Evolutionary conservation across 2,113 vertebrate species (phyloP), one percentile per base, ranked within the genome.

Genomic region (Dicentrarchus labrax): DNA sequence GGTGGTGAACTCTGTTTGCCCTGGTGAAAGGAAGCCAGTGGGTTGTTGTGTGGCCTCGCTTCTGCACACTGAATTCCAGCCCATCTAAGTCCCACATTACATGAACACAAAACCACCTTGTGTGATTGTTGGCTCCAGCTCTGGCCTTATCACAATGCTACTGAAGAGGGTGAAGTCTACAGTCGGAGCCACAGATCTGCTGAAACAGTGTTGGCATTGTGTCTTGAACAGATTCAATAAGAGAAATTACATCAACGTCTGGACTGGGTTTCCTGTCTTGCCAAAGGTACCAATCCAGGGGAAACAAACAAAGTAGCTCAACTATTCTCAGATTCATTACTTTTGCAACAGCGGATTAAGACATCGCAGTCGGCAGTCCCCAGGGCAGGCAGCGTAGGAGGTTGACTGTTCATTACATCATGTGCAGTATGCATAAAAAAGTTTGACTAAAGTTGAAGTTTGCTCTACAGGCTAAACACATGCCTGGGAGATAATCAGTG

Each of bases 171-270:
- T 43, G 48, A 72, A 56, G 83, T 70, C 76, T 84, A 43, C 62
- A 88, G 74, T 73, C 0, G 16, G 77, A 83, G 62, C 64, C 67
- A 17, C 47, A 82, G 74, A 88, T 80, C 76, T 72, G 84, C 74
- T 82, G 66, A 82, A 92, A 93, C 87, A 86, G 68, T 72, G 88
- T 68, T 87, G 76, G 82, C 80, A 82, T 90, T 94, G 90, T 93
- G 84, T 90, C 83, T 48, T 4, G 6, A 70, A 53, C 74, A 82
- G 76, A 89, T 89, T 78, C 82, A 90, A 86, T 87, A 54, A 79
- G 86, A 91, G 17, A 87, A 86, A 89, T 89, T 76, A 89, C 84
- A 91, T 89, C 82, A 90, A 81, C 7, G 91, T 92, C 92, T 94
- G 87, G 87, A 82, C 84, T 74, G 61, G 59, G 78, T 86, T 90